Conservation (phyloP, 2,888 invertebrate genomes). For the Helobdella robusta region DNA sequence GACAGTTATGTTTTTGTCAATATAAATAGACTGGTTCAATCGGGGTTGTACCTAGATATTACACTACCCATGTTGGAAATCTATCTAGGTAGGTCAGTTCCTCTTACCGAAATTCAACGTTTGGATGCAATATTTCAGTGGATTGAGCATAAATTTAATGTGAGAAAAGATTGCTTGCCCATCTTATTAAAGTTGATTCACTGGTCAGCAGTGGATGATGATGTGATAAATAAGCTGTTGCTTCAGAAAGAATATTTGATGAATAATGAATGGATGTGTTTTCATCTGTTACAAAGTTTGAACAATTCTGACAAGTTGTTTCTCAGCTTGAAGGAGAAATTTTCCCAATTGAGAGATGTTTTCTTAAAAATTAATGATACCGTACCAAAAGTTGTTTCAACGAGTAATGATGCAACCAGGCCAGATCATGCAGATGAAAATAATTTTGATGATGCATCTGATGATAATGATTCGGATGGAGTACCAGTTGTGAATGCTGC, state of each 20-base stretch:
- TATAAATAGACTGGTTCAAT: slow-evolving; percentile 42
- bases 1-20: slow-evolving; percentile 53
- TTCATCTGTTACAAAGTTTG: slow-evolving; percentile 18
- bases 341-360: neutral
- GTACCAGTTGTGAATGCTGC: neutral
- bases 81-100: slow-evolving; percentile 36
- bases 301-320: slow-evolving; percentile 16
- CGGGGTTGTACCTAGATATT: slow-evolving; percentile 54
- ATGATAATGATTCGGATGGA: slow-evolving; percentile 11
- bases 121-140: slow-evolving; percentile 55
- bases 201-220: slow-evolving; percentile 40
- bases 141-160: slow-evolving; percentile 52
- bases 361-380: neutral
- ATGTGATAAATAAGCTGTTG: neutral
- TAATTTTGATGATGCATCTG: neutral
- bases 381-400: neutral
- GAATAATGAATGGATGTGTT: slow-evolving; percentile 19
- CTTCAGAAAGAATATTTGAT: neutral
- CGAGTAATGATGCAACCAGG: neutral
- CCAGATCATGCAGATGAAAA: neutral
- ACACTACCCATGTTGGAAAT: slow-evolving; percentile 51
- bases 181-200: slow-evolving; percentile 50
- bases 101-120: slow-evolving; percentile 45
- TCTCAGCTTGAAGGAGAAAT: neutral
- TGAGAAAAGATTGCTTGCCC: slow-evolving; percentile 55